phyloP scores from a whole-genome alignment of 2,113 vertebrate species.

The Speoplatyrhinus poulsoni region DNA sequence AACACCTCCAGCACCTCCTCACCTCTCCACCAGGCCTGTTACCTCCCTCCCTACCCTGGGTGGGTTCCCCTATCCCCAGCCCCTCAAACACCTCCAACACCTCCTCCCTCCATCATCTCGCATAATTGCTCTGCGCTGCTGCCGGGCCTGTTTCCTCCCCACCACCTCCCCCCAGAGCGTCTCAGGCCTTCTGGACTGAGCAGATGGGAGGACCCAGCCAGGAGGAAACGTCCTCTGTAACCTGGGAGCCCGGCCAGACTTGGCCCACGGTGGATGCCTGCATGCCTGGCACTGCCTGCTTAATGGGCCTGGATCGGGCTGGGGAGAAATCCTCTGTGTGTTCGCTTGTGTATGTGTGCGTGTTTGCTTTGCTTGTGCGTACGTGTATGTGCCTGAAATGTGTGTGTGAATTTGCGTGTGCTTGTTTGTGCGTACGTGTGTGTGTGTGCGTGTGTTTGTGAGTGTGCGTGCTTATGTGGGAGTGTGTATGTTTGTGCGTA shows the following conservation, averaged over 20 bases:
- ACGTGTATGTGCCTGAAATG: conserved; percentile 7
- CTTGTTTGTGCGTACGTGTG: conserved; percentile 27
- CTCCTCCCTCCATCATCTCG: no score
- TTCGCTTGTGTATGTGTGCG: conserved; percentile 29
- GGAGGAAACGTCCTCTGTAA: conserved; percentile 80
- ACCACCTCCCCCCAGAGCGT: conserved; percentile 58
- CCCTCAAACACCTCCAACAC: not conserved
- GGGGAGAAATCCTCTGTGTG: conserved; percentile 31
- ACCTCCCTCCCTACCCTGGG: conserved; percentile 23
- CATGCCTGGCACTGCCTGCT: conserved; percentile 43
- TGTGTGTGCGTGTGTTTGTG: conserved; percentile 16
- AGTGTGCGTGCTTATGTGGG: conserved; percentile 9
- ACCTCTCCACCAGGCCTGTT: conserved; percentile 48
- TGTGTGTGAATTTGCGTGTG: conserved; percentile 36
- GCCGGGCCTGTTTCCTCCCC: conserved; percentile 42
- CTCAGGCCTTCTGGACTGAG: conserved; percentile 76
- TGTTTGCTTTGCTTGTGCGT: conserved; percentile 26
- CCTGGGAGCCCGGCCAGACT: conserved; percentile 76
- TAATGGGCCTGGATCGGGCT: conserved; percentile 67
- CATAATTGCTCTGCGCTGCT: no score
- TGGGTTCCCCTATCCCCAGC: conserved; percentile 2
- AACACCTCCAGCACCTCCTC: conserved; percentile 22
- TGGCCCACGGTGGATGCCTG: conserved; percentile 58
- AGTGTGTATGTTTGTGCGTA: conserved; percentile 17
- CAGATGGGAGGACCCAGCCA: conserved; percentile 78